Base-by-base conservation (phyloP, 2,113 vertebrate genomes). In the Gulo gulo region DNA sequence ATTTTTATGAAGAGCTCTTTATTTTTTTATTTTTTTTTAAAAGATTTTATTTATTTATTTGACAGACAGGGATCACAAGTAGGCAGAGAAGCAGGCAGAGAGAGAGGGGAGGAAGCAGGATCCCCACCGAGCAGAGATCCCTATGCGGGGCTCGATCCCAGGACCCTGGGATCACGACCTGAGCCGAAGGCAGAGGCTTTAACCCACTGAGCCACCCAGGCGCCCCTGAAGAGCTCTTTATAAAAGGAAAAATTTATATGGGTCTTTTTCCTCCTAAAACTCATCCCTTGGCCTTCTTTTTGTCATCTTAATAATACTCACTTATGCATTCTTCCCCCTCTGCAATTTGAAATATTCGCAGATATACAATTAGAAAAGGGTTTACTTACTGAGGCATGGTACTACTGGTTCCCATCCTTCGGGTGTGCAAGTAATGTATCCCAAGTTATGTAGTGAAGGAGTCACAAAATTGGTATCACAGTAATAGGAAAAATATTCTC, bases 371-470 rank as follows among this genome's bases (percentile, higher is more conserved):
- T 45, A 15, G 7, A 6, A 79, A 42, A 13, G 47, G 24, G 10
- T 5, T 29, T 55, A 98, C 98, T 98, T 97, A 99, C 98, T 98
- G 59, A n/a, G 47, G 24, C 98, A 99, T 36, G 97, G 97, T 13
- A 97, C 90, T 50, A 31, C 11, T 71, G 98, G 98, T 4, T 0
- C 1, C 98, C 98, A 99, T 8, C 98, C 98, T 0, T 0, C 2
- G 76, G 0, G 14, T 34, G 95, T 92, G 79, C 98, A 99, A 0
- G 0, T 0, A 0, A 89, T 14, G 1, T 0, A 0, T 47, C 0
- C 7, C 88, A 45, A 52, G 0, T 0, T 0, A 0, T 0, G 0
- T 21, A 4, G 4, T 21, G 0, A 59, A 0, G 65, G 6, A 21
- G 97, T 39, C 80, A 11, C 34, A 96, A 98, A 99, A 81, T 36